These are phyloP conservation scores for Phasianus colchicus DNA, from an alignment of 2,113 vertebrate species.

Conservation along the genomic window DNA sequence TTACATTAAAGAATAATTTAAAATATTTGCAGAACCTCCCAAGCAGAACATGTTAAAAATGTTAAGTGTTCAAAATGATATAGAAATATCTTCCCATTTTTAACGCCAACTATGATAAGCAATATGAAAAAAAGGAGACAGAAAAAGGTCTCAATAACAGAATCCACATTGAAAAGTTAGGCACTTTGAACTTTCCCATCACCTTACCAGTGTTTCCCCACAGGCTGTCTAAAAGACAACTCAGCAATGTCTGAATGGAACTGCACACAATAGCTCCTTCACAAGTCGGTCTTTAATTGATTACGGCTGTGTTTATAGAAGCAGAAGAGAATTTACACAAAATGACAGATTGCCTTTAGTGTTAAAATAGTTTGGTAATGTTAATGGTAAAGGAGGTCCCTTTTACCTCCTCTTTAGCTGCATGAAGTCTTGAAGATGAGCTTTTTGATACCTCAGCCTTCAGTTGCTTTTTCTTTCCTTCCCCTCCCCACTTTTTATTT, in stretches of 20 bases:
- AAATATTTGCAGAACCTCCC: constrained; percentile 32
- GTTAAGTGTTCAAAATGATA: background rate
- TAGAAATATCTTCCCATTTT: background rate
- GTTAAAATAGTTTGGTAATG: constrained; percentile 67
- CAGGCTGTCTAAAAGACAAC: constrained; percentile 73
- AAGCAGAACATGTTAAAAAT: background rate
- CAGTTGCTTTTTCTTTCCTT: background rate
- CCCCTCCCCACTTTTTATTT: background rate
- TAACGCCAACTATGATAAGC: constrained; percentile 19
- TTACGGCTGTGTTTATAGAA: constrained; percentile 84
- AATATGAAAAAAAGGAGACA: background rate
- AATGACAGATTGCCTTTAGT: constrained; percentile 80
- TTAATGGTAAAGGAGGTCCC: constrained; percentile 47
- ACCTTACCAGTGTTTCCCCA: constrained; percentile 75
- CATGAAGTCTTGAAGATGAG: constrained; percentile 23
- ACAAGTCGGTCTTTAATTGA: constrained; percentile 82
- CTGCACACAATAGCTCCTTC: constrained; percentile 80
- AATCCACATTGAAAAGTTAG: constrained; percentile 73
- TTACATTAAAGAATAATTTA: background rate
- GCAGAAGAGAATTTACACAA: constrained; percentile 83
- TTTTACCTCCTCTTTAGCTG: constrained; percentile 19
- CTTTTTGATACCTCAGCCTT: constrained; percentile 35
- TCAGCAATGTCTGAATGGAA: constrained; percentile 74
- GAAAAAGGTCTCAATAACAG: constrained; percentile 62
- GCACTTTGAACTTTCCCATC: constrained; percentile 81